Evolutionary conservation across 2,113 vertebrate genomes (phyloP).

Genomic region (Orcinus orca): DNA sequence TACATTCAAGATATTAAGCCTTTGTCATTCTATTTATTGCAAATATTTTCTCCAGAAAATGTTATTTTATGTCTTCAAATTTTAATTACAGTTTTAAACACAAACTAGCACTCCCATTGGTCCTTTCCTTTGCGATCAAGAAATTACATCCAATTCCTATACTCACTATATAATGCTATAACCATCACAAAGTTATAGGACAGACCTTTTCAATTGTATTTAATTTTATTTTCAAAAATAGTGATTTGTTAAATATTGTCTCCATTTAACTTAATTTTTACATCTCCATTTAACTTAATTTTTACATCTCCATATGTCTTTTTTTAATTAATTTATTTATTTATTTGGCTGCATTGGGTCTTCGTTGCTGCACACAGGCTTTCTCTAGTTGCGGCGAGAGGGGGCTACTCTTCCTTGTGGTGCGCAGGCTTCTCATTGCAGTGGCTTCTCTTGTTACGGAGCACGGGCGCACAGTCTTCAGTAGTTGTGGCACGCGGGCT

Average conservation of each 20-base stretch:
- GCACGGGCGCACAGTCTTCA: no score
- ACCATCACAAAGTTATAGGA: not conserved
- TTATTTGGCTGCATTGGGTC: no score
- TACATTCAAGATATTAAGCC: not conserved
- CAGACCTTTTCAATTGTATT: not conserved
- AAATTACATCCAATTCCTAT: not conserved
- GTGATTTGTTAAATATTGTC: not conserved
- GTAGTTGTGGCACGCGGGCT: no score
- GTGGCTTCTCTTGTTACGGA: no score
- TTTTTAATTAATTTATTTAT: not conserved
- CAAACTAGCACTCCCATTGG: not conserved
- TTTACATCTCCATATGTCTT: not conserved
- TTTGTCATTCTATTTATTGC: not conserved
- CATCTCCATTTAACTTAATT: not conserved
- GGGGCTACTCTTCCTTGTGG: no score
- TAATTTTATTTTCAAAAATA: not conserved
- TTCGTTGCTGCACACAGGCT: no score
- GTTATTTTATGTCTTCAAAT: not conserved
- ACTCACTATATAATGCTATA: not conserved
- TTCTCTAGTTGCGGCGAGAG: no score
- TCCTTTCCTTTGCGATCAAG: constrained; percentile 21
- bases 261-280: not conserved
- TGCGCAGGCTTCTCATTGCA: no score
- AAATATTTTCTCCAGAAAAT: constrained; percentile 13
- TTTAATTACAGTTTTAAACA: not conserved